Conservation (phyloP, 2,797 vertebrate genomes). For the Protosalanx chinensis region DNA sequence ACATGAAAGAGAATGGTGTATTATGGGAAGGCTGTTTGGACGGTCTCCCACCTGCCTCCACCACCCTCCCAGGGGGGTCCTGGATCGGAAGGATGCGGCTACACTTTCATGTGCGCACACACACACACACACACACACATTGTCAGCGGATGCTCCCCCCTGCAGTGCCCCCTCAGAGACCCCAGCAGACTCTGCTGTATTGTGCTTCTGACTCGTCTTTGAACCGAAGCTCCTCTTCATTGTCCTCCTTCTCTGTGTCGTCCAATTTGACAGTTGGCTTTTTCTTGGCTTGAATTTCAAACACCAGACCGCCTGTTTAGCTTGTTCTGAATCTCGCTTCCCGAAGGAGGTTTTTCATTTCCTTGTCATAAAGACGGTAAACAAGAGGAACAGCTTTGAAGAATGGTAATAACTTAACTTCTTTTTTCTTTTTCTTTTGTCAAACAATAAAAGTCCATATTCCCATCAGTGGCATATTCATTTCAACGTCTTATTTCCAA, state of each 20-base stretch:
- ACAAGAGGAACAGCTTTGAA: conserved; percentile 24
- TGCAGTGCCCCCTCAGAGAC: conserved; percentile 14
- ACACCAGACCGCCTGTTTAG: conserved; percentile 19
- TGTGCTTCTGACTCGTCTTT: conserved; percentile 28
- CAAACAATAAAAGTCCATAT: conserved; percentile 11
- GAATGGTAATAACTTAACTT: conserved; percentile 42
- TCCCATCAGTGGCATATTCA: conserved; percentile 4
- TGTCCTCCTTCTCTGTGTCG: conserved; percentile 6
- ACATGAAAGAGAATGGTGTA: conserved; percentile 36
- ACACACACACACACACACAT: not conserved
- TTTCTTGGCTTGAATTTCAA: conserved; percentile 17
- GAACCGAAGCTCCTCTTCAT: conserved; percentile 19
- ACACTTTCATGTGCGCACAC: not conserved
- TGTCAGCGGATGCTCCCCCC: conserved; percentile 9
- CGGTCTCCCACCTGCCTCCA: conserved; percentile 8
- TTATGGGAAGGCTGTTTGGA: conserved; percentile 17
- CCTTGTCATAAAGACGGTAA: conserved; percentile 30
- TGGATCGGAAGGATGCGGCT: not conserved
- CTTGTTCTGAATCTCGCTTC: not conserved
- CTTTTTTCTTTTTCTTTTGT: conserved; percentile 7
- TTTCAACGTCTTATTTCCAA: not conserved
- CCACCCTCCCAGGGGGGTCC: not conserved
- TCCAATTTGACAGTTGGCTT: conserved; percentile 23
- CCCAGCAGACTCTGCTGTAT: conserved; percentile 14
- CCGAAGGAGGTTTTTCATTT: not conserved